These are phyloP conservation scores for Cantharis lateralis DNA, from an alignment of 2,888 invertebrate genomes.

Conservation along the genomic window DNA sequence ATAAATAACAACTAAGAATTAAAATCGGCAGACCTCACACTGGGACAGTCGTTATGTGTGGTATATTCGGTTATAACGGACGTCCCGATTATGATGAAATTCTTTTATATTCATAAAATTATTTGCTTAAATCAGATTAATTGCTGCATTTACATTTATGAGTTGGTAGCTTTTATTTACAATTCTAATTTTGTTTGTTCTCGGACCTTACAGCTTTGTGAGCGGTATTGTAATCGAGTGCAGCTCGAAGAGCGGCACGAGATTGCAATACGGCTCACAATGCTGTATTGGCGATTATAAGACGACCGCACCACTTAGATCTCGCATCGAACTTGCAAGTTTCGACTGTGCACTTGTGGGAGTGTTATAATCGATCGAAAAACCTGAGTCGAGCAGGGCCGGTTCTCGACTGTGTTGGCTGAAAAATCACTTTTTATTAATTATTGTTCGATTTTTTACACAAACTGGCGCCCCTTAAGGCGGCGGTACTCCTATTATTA, in stretches of 20 bases:
- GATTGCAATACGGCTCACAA: no score
- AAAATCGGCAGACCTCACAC: constrained; percentile 36
- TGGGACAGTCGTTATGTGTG: constrained; percentile 31
- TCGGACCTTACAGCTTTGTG: no score
- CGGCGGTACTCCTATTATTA: not conserved
- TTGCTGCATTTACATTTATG: constrained; percentile 8
- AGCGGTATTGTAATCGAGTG: no score
- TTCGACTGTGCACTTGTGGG: no score
- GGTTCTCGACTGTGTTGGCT: not conserved
- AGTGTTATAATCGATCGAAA: no score
- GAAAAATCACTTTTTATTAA: not conserved
- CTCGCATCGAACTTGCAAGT: no score
- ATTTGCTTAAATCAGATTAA: constrained; percentile 17
- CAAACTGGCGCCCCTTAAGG: not conserved
- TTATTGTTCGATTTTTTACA: not conserved
- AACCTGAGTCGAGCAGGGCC: not conserved
- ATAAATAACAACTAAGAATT: constrained; percentile 29
- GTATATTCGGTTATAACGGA: constrained; percentile 22
- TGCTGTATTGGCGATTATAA: no score
- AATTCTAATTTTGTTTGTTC: constrained; percentile 7
- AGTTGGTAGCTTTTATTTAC: constrained; percentile 18
- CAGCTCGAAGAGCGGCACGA: no score
- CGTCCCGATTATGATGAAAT: constrained; percentile 20
- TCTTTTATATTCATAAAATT: constrained; percentile 17
- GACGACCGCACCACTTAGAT: no score